Base-by-base conservation (phyloP, 2,113 vertebrate genomes). In the Notothenia rossii region DNA sequence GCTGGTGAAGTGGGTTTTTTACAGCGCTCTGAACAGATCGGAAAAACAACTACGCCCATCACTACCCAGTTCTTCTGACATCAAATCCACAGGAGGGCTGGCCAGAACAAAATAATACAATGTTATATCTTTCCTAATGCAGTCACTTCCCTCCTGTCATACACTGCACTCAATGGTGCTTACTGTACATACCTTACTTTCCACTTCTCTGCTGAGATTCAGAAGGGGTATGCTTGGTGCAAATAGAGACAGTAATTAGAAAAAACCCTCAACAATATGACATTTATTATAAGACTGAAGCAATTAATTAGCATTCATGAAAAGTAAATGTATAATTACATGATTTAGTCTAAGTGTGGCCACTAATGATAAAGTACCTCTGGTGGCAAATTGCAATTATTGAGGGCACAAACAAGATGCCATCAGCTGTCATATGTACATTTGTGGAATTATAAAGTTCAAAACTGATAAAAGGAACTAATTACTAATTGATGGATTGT, bases 401-500 rank as follows among this genome's bases (percentile, higher is more conserved):
- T 60, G 12, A 11, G 29, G 63, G 75, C 74, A 83, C 63, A 53
- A 83, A 69, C 68, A 76, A 77, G 75, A 82, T 59, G 20, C 71
- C 72, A 79, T 69, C 76, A 79, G 71, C 75, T 86, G 73, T 75
- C 78, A 59, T 45, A 79, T 40, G 55, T 75, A 75, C 50, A 80
- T 84, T 81, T 62, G 82, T 73, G 46, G 71, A 71, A 72, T 75
- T 69, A 81, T 78, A 65, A 73, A 89, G 88, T 89, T 79, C 77
- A 84, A 86, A 79, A 75, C 84, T 79, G 73, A 85, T 86, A 87
- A 90, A 90, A 91, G 80, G 79, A 82, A 82, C 69, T 83, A 7
- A 40, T 84, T 69, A 69, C 78, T 87, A 85, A 90, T 92, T 40
- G 84, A 89, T 79, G 77, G 69, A 90, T 82, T 91, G 83, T 82